Base-by-base conservation (phyloP, 2,113 vertebrate species). In the Desmodus rotundus region DNA sequence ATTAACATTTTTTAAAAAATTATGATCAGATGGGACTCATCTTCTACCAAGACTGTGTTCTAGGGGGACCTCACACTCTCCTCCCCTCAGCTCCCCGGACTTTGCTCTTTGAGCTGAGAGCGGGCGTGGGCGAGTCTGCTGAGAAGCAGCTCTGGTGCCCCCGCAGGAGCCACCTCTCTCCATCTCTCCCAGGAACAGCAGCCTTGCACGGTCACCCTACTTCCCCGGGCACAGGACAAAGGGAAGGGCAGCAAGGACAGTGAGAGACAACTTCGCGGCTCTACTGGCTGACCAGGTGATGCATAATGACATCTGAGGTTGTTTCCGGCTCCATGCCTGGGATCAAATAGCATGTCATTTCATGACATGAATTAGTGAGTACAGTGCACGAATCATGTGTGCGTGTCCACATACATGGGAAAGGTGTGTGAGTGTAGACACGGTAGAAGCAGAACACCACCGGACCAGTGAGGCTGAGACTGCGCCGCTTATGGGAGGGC, bases 41-140 rank as follows among this genome's bases (percentile, higher is more conserved):
- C 87, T 47, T 67, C 4, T 12, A 5, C 0, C 17, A 12, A 28
- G 52, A 12, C 11, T 31, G n/a, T 38, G 17, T 15, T 22, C n/a
- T 15, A 24, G 16, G 36, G 1, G 0, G n/a, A 5, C 20, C 19
- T 58, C 7, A 3, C 5, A 8, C 3, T 41, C n/a, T n/a, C 26
- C 4, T 36, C 16, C 7, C 3, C 33, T 24, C n/a, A 17, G n/a
- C 4, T 33, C 13, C 9, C 11, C 5, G 15, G 33, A 14, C 50
- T 86, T 77, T 72, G 50, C 56, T 31, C 22, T 52, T n/a, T 22
- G 31, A 73, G 87, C 28, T 1, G 45, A 17, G 15, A 5, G 41
- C 31, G 20, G 20, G 17, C 38, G 3, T 3, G 4, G 3, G 0
- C 6, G 13, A 10, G 4, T 73, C 22, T 36, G 0, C 3, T 14